phyloP scores from a whole-genome alignment of 2,888 invertebrate species.

The Mythimna lalbum region DNA sequence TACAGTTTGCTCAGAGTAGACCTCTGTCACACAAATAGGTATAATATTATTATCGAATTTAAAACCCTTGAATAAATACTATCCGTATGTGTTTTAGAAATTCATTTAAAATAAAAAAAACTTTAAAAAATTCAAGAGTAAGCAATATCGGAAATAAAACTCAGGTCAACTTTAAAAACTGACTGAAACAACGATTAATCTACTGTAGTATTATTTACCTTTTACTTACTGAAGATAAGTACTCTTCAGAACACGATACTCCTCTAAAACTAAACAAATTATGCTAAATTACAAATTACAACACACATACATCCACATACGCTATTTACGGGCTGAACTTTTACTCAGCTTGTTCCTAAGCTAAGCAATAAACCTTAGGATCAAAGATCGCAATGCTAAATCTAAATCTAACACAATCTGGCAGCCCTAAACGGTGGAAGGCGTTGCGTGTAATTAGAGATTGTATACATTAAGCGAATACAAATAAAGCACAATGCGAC shows the following conservation, averaged over 20 bases:
- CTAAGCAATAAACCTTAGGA: conserved; percentile 46
- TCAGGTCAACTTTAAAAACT: no score
- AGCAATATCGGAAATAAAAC: no score
- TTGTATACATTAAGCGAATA: conserved; percentile 89
- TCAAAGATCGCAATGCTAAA: conserved; percentile 58
- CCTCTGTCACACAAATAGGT: no score
- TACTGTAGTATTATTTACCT: neutral
- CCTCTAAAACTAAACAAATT: neutral
- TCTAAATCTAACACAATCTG: conserved; percentile 58
- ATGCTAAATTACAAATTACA: conserved; percentile 6
- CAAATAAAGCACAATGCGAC: conserved; percentile 89
- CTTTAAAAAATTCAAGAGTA: no score
- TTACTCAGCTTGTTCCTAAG: conserved; percentile 26
- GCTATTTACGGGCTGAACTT: conserved; percentile 14
- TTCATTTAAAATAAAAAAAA: no score
- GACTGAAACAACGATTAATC: no score
- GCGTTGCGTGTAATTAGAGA: conserved; percentile 90
- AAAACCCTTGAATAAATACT: no score
- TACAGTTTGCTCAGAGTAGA: no score
- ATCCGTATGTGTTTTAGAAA: no score
- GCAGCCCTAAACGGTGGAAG: conserved; percentile 81
- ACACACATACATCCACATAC: conserved; percentile 5
- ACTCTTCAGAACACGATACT: neutral
- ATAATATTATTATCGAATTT: no score
- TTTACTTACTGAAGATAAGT: neutral